Evolutionary conservation across 92 coral and sea anemone species (phyloP).

Genomic region (Palythoa grandis): DNA sequence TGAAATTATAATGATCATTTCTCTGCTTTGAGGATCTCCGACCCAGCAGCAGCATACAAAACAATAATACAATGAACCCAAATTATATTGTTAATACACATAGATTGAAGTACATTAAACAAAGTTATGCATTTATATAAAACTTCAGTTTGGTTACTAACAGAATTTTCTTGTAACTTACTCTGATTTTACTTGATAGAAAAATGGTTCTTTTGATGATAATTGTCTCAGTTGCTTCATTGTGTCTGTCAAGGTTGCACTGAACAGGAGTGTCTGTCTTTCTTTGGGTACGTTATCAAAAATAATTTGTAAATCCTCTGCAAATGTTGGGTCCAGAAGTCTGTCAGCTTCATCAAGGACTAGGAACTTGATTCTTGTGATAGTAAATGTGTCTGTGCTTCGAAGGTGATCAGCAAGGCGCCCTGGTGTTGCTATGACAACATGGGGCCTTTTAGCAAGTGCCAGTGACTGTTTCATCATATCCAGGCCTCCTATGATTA

Average conservation of each 20-base stretch:
- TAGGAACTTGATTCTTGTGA: conserved; percentile 79
- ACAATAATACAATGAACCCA: too few relatives aligned
- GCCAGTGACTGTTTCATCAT: conserved; percentile 96
- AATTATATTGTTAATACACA: too few relatives aligned
- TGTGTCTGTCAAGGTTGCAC: conserved; percentile 96
- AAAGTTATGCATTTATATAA: too few relatives aligned
- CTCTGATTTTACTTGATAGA: conserved; percentile 89
- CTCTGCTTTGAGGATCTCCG: too few relatives aligned
- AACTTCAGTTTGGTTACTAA: too few relatives aligned
- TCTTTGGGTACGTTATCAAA: conserved; percentile 84
- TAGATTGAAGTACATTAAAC: too few relatives aligned
- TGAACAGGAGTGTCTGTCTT: conserved; percentile 92
- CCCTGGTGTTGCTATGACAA: conserved; percentile 99
- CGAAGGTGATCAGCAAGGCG: conserved; percentile 95
- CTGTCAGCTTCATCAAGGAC: conserved; percentile 98
- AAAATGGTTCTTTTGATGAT: conserved; percentile 85
- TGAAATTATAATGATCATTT: too few relatives aligned
- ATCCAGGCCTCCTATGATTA: conserved; percentile 90
- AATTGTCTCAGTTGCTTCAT: conserved; percentile 82
- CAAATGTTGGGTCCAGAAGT: conserved; percentile 90
- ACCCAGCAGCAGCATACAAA: too few relatives aligned
- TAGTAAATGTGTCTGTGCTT: conserved; percentile 89
- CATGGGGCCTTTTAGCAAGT: conserved; percentile 90
- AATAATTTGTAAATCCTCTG: conserved; percentile 85
- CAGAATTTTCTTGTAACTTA: conserved; percentile 49